Evolutionary conservation across 2,113 vertebrate genomes (phyloP).

Genomic region (Cisticola juncidis): DNA sequence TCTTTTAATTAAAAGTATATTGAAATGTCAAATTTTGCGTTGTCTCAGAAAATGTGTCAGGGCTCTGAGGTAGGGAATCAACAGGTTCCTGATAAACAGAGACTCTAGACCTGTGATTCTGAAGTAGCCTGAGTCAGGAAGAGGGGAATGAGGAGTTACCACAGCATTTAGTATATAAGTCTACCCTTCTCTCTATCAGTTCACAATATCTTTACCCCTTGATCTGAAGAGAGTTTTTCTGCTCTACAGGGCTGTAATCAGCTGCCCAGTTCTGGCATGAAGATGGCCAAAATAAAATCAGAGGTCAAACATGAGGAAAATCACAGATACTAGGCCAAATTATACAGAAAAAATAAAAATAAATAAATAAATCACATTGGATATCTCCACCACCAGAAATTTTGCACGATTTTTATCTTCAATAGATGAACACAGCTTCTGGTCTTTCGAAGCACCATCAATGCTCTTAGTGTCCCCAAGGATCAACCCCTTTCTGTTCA

Average conservation of each 20-base stretch:
- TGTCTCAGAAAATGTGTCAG: background rate
- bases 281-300: background rate
- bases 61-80: background rate
- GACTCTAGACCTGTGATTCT: background rate
- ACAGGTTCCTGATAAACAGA: background rate
- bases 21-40: background rate
- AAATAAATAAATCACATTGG: background rate
- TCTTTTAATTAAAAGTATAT: background rate
- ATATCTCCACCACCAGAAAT: background rate
- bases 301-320: background rate
- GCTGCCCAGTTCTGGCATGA: background rate
- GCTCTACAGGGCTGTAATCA: background rate
- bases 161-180: background rate
- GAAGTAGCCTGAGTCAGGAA: background rate
- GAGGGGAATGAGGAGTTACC: background rate
- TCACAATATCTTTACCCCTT: background rate
- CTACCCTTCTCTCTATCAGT: background rate
- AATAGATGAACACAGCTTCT: background rate
- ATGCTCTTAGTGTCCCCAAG: background rate
- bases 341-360: too few relatives aligned
- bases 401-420: background rate
- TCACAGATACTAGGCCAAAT: background rate
- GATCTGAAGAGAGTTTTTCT: background rate
- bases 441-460: background rate
- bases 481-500: background rate